A percentile compares a stretch with the other conserved stretches of the same genome.
Conservation (phyloP, 2,113 vertebrate genomes). For the Mobula birostris region DNA sequence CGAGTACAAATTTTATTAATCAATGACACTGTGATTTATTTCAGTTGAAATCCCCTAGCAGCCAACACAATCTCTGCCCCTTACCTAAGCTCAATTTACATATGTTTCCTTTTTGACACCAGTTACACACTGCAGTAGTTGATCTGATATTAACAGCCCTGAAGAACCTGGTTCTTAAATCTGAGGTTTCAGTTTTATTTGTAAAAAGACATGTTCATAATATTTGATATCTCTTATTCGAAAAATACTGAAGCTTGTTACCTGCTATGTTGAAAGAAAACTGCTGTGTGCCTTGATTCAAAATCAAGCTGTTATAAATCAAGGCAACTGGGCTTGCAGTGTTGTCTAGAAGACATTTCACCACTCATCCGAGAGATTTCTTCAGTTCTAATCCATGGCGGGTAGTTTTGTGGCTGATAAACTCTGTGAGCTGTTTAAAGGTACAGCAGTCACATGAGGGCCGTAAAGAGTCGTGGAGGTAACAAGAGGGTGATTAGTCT, state of each 20-base stretch:
- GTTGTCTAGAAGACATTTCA: too few relatives aligned
- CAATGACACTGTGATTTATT: not conserved
- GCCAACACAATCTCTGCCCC: not conserved
- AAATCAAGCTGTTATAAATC: too few relatives aligned
- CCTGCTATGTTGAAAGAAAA: not conserved
- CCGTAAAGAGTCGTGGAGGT: too few relatives aligned
- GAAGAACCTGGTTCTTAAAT: not conserved
- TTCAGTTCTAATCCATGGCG: too few relatives aligned
- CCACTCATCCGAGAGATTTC: too few relatives aligned
- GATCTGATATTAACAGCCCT: not conserved
- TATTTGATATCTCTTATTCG: not conserved
- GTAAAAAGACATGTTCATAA: not conserved
- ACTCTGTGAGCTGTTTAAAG: too few relatives aligned
- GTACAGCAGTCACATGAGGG: too few relatives aligned
- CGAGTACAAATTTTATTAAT: not conserved
- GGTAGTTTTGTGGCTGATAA: too few relatives aligned
- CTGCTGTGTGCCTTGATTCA: not conserved
- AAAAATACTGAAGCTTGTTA: not conserved
- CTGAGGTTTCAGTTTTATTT: not conserved
- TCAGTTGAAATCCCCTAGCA: not conserved
- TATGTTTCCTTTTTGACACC: not conserved
- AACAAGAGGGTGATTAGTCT: too few relatives aligned
- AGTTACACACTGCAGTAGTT: not conserved
- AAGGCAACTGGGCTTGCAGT: too few relatives aligned
- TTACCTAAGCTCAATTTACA: not conserved